Conservation (phyloP, 2,797 vertebrate species). For the Lithobates sylvaticus region DNA sequence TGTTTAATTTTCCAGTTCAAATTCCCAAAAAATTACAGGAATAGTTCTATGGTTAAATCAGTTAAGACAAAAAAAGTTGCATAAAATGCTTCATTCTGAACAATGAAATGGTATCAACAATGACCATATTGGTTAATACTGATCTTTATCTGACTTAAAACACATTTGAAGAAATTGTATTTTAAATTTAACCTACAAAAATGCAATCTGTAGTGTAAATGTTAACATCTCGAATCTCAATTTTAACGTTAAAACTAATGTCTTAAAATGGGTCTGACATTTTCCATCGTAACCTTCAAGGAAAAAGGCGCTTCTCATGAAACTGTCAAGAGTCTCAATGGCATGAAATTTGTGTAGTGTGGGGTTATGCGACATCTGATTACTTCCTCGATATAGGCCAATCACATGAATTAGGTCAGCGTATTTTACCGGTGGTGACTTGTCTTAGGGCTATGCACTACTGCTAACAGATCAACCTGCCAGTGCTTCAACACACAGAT, state of each 20-base stretch:
- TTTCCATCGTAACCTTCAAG: not conserved
- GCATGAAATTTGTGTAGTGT: not conserved
- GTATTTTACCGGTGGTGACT: not conserved
- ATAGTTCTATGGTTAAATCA: slow-evolving; percentile 49
- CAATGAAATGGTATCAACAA: slow-evolving; percentile 37
- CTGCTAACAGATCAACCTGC: not conserved
- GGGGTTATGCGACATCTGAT: not conserved
- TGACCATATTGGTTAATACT: slow-evolving; percentile 35
- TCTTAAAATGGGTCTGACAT: not conserved
- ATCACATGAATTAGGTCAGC: not conserved
- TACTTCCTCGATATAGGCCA: not conserved
- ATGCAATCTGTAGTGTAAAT: not conserved
- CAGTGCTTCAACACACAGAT: not conserved
- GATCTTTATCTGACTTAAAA: not conserved
- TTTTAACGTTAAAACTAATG: not conserved
- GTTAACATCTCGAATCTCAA: not conserved
- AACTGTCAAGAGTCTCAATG: not conserved
- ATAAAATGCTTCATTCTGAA: not conserved
- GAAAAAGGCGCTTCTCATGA: not conserved
- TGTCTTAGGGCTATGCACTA: not conserved
- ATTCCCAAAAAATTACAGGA: slow-evolving; percentile 21
- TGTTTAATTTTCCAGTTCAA: slow-evolving; percentile 55
- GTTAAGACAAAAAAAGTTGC: slow-evolving; percentile 30
- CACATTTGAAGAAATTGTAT: not conserved
- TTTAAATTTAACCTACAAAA: not conserved